Evolutionary conservation across 2,888 invertebrate genomes (phyloP).

Genomic region (Hyalella azteca): DNA sequence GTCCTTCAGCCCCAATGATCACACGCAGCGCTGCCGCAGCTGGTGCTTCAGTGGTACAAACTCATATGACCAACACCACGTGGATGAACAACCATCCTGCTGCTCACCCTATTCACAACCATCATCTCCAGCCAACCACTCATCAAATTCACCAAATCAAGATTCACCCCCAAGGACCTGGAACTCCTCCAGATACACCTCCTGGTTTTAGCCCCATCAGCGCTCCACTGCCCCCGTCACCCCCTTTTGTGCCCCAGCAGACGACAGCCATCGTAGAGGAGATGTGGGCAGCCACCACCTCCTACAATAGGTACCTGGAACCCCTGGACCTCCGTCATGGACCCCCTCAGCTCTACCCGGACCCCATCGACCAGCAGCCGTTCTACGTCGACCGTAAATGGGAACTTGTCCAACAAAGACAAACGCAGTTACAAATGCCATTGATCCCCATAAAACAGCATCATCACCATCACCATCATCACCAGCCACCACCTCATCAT

Average conservation of each 20-base stretch:
- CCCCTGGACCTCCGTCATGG: slow-evolving; percentile 57
- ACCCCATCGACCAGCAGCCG: slow-evolving; percentile 34
- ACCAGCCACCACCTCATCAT: slow-evolving; percentile 29
- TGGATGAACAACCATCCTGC: slow-evolving; percentile 50
- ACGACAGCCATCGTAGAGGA: slow-evolving; percentile 50
- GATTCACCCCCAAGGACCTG: slow-evolving; percentile 38
- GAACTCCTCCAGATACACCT: slow-evolving; percentile 54
- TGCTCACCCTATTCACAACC: slow-evolving; percentile 41
- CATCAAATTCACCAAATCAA: slow-evolving; percentile 31
- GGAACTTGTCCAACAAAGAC: slow-evolving; percentile 39
- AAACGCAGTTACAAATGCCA: slow-evolving; percentile 33
- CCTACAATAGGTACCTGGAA: slow-evolving; percentile 49
- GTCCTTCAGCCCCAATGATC: not conserved
- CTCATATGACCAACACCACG: slow-evolving; percentile 47
- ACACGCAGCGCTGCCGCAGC: not conserved
- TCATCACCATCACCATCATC: slow-evolving; percentile 42
- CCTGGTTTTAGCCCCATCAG: slow-evolving; percentile 50
- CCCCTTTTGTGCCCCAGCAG: slow-evolving; percentile 45
- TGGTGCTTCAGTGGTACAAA: slow-evolving; percentile 12
- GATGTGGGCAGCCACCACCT: slow-evolving; percentile 41
- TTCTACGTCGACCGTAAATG: slow-evolving; percentile 50
- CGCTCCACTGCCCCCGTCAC: slow-evolving; percentile 51
- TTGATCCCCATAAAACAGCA: slow-evolving; percentile 40
- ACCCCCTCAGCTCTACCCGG: slow-evolving; percentile 47
- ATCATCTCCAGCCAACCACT: slow-evolving; percentile 7